Evolutionary conservation across 2,113 vertebrate species (phyloP).

Genomic region (Perca flavescens): DNA sequence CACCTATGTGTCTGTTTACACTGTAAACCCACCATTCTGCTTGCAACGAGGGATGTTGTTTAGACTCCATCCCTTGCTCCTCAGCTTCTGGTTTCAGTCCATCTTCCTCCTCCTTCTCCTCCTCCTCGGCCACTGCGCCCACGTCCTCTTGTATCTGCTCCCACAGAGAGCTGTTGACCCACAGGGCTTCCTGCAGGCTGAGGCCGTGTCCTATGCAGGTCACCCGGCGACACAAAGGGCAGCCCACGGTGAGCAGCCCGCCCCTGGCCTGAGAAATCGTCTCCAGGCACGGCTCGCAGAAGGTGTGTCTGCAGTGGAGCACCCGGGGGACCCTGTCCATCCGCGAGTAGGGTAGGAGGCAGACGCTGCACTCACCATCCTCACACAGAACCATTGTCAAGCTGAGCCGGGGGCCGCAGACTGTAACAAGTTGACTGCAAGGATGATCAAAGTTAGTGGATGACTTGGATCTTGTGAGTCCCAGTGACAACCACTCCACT

Average conservation of each 20-base stretch:
- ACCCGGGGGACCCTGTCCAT: constrained; percentile 77
- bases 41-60: constrained; percentile 41
- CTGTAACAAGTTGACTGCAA: not conserved
- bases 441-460: not conserved
- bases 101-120: constrained; percentile 17
- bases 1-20: not conserved
- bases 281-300: constrained; percentile 81
- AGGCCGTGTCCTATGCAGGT: constrained; percentile 71
- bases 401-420: too few relatives aligned
- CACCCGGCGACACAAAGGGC: constrained; percentile 82
- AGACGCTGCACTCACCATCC: constrained; percentile 83
- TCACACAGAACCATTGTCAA: constrained; percentile 78
- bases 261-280: constrained; percentile 64
- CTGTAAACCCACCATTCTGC: constrained; percentile 72
- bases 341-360: constrained; percentile 77
- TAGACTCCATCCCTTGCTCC: constrained; percentile 48
- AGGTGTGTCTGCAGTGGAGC: constrained; percentile 85
- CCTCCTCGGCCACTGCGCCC: not conserved
- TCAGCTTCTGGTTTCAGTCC: constrained; percentile 12
- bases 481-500: not conserved
- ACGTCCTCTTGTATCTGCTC: constrained; percentile 71
- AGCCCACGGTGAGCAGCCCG: constrained; percentile 72
- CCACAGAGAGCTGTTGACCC: constrained; percentile 81
- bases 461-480: not conserved
- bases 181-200: constrained; percentile 77